Conservation (phyloP, 2,797 vertebrate species). For the Orestias chungarensis region DNA sequence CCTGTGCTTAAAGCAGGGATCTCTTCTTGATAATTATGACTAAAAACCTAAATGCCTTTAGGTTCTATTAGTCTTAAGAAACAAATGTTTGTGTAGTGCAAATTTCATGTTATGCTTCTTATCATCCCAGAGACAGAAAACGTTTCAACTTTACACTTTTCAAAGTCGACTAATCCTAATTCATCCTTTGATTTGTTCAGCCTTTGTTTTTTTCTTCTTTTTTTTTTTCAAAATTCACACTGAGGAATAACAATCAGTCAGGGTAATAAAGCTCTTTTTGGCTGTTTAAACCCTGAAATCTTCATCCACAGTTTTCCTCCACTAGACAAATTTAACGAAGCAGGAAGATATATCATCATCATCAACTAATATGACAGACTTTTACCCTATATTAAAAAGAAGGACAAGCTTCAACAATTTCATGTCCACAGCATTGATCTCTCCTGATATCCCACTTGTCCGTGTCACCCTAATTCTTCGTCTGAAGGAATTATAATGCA, state of each 20-base stretch:
- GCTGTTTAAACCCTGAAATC: background rate
- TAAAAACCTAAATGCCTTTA: slow-evolving; percentile 24
- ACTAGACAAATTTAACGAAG: slow-evolving; percentile 42
- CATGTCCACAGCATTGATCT: slow-evolving; percentile 43
- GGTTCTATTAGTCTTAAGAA: background rate
- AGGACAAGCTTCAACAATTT: slow-evolving; percentile 45
- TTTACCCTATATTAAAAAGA: slow-evolving; percentile 59
- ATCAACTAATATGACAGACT: slow-evolving; percentile 43
- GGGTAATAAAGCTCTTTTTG: slow-evolving; percentile 16
- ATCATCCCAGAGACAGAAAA: slow-evolving; percentile 9
- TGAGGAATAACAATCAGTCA: slow-evolving; percentile 1
- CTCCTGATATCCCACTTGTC: slow-evolving; percentile 32
- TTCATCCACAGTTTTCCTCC: slow-evolving; percentile 39
- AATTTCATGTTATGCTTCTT: slow-evolving; percentile 1
- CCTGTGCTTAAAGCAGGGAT: slow-evolving; percentile 29
- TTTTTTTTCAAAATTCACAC: background rate
- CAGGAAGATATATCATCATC: slow-evolving; percentile 41
- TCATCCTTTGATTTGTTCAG: slow-evolving; percentile 13
- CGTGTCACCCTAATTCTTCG: slow-evolving; percentile 52
- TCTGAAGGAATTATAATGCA: slow-evolving; percentile 66
- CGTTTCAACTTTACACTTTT: slow-evolving; percentile 24
- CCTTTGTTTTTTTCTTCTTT: background rate
- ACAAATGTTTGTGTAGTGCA: background rate
- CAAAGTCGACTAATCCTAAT: slow-evolving; percentile 3
- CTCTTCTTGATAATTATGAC: slow-evolving; percentile 29